phyloP scores from a whole-genome alignment of 1,140 invertebrate species.

The Colletes latitarsis region DNA sequence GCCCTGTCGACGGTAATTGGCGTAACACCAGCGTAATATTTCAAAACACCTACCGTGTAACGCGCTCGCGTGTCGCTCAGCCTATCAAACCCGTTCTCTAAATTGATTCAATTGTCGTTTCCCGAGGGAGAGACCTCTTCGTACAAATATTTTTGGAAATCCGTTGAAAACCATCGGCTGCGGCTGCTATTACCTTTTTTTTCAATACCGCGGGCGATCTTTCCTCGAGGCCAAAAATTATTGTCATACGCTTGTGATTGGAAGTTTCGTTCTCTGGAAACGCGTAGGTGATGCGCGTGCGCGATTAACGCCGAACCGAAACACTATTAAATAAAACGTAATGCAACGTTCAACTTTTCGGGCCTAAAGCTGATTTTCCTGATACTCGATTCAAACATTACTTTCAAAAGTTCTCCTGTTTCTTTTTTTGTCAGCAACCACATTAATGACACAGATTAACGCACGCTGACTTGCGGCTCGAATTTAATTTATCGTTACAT shows the following conservation, averaged over 20 bases:
- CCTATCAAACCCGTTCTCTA: constrained; percentile 66
- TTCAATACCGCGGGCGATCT: neutral
- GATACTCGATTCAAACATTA: too few relatives aligned
- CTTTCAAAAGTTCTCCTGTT: too few relatives aligned
- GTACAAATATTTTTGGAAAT: constrained; percentile 55
- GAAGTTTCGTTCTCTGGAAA: too few relatives aligned
- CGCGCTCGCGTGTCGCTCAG: constrained; percentile 57
- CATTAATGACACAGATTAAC: too few relatives aligned
- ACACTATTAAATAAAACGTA: too few relatives aligned
- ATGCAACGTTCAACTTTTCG: too few relatives aligned
- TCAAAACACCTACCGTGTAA: constrained; percentile 62
- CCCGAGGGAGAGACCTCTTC: constrained; percentile 56
- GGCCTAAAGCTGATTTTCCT: too few relatives aligned
- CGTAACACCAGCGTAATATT: constrained; percentile 61
- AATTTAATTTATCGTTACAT: too few relatives aligned
- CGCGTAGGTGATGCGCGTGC: neutral
- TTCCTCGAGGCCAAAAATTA: constrained; percentile 23
- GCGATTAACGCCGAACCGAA: neutral
- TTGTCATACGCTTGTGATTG: neutral
- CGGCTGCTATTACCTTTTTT: constrained; percentile 21
- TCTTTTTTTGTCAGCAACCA: too few relatives aligned
- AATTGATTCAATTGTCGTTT: constrained; percentile 73
- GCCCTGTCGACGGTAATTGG: constrained; percentile 59
- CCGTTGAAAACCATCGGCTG: constrained; percentile 34
- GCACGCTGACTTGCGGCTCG: too few relatives aligned